These are phyloP conservation scores for Falco naumanni DNA, from an alignment of 2,797 vertebrate genomes.

Conservation along the genomic window DNA sequence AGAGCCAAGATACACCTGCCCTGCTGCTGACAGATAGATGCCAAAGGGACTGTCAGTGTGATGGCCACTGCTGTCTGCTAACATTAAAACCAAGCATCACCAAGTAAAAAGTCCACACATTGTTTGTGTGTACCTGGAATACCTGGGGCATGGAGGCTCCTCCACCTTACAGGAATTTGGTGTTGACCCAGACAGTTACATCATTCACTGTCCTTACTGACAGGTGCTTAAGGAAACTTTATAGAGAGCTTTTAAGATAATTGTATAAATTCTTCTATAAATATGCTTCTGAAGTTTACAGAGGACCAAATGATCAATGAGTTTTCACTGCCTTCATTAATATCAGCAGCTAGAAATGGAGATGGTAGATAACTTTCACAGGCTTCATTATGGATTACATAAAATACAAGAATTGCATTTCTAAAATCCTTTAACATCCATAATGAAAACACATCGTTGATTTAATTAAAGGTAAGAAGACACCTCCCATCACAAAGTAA, in stretches of 20 bases:
- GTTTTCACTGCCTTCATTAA: not conserved
- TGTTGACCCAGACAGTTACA: not conserved
- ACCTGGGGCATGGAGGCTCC: not conserved
- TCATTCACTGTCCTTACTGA: not conserved
- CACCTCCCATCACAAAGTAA: not conserved
- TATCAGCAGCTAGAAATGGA: not conserved
- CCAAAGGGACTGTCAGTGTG: not conserved
- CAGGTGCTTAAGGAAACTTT: not conserved
- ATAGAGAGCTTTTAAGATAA: not conserved
- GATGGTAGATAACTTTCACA: not conserved
- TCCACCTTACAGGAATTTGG: not conserved
- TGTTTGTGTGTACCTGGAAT: not conserved
- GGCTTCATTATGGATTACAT: fast-evolving
- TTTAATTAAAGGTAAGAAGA: not conserved
- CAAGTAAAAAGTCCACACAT: not conserved
- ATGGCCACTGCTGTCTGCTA: not conserved
- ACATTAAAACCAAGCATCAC: not conserved
- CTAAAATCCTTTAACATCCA: not conserved
- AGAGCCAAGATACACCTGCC: not conserved
- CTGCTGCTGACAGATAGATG: not conserved
- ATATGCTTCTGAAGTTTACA: not conserved
- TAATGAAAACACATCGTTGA: not conserved
- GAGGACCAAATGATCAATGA: not conserved
- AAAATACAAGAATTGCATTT: not conserved
- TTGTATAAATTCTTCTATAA: not conserved